A percentile compares a stretch with the other conserved stretches of the same genome.
Evolutionary conservation across 2,113 vertebrate species (phyloP).

Genomic region (Oenanthe oenanthe): DNA sequence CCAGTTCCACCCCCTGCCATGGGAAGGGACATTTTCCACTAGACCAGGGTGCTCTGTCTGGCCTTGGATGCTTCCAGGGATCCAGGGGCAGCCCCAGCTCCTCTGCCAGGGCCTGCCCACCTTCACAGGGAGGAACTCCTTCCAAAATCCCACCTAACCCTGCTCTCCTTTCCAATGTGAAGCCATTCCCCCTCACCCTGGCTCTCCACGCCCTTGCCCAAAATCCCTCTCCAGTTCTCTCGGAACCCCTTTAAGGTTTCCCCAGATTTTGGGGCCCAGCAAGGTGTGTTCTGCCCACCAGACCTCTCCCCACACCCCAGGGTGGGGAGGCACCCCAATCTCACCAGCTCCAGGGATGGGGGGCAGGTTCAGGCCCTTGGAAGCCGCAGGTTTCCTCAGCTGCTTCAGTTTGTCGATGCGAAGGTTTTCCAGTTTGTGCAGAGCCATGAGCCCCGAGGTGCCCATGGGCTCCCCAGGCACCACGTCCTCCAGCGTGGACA

Average conservation of each 20-base stretch:
- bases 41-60: fast-evolving
- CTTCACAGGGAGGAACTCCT: neutral
- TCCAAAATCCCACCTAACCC: neutral
- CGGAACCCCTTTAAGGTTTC: neutral
- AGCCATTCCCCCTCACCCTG: neutral
- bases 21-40: neutral
- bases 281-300: neutral
- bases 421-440: conserved; percentile 91
- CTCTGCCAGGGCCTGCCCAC: too few species aligned
- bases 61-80: neutral
- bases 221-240: neutral
- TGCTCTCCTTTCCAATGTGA: neutral
- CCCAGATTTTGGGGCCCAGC: neutral
- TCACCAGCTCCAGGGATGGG: conserved; percentile 83
- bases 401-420: conserved; percentile 95
- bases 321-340: neutral
- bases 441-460: conserved; percentile 84
- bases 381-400: conserved; percentile 80
- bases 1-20: neutral
- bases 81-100: neutral
- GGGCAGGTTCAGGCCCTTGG: conserved; percentile 84
- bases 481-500: conserved; percentile 88
- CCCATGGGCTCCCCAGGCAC: conserved; percentile 72
- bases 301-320: fast-evolving
- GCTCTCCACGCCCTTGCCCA: neutral